Percentiles rank a stretch among this genome's conserved stretches.
These are phyloP conservation scores for Perodicticus potto DNA, from an alignment of 2,797 vertebrate genomes.

Conservation along the genomic window DNA sequence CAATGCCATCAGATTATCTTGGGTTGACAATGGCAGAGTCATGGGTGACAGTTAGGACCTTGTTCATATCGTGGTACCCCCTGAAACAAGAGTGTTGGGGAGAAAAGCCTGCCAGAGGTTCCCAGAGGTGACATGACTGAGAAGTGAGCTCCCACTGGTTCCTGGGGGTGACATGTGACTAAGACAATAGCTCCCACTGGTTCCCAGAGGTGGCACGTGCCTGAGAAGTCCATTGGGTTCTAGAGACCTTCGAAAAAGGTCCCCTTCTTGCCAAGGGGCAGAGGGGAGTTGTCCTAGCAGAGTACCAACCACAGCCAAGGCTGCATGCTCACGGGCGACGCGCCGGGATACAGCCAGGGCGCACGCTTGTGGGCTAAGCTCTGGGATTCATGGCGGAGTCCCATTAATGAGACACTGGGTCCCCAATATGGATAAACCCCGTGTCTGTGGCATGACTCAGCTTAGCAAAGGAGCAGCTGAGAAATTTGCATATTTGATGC, in stretches of 20 bases:
- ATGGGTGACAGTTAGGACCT: no score
- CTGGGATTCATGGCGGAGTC: not conserved
- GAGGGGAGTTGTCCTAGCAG: fast-evolving
- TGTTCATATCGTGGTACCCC: fast-evolving
- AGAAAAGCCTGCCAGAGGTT: not conserved
- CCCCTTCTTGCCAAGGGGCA: not conserved
- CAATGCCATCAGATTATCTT: fast-evolving
- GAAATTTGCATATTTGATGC: slow-evolving; percentile 80
- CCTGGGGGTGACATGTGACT: not conserved
- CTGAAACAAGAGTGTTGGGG: not conserved
- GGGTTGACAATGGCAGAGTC: no score
- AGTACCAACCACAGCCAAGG: no score
- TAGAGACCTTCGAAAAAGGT: not conserved
- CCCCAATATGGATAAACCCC: not conserved
- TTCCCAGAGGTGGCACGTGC: not conserved
- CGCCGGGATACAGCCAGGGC: no score
- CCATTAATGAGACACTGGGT: fast-evolving
- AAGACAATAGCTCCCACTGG: not conserved
- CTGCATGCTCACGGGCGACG: no score
- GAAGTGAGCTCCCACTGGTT: not conserved
- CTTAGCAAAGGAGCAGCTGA: not conserved
- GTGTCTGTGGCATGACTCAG: not conserved
- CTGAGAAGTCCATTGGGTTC: not conserved
- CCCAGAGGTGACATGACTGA: not conserved
- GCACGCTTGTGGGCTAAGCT: not conserved